Percentiles rank a stretch among this genome's conserved stretches.
These are phyloP conservation scores for Sabatieria punctata DNA, from an alignment of 2,888 invertebrate species.

Conservation along the genomic window DNA sequence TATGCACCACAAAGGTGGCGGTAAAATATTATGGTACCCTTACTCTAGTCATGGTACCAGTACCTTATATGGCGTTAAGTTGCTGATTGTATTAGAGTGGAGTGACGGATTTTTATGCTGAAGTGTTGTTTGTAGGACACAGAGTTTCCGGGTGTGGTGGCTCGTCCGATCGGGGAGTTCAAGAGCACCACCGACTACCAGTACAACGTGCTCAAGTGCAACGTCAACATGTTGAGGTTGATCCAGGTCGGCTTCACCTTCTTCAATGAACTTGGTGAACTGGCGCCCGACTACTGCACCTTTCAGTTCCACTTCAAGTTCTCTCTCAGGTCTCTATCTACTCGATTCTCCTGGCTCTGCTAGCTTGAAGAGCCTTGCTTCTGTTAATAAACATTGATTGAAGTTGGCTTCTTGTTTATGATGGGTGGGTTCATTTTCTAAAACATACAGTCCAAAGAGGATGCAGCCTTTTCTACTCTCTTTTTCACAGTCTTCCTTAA, in stretches of 20 bases:
- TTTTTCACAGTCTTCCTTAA: too few relatives aligned
- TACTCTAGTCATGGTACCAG: too few relatives aligned
- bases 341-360: background rate
- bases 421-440: too few relatives aligned
- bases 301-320: slow-evolving; percentile 99
- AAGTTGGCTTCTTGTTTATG: too few relatives aligned
- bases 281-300: slow-evolving; percentile 29
- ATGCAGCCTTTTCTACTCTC: too few relatives aligned
- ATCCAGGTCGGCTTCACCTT: slow-evolving; percentile 65
- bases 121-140: slow-evolving; percentile 57
- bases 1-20: too few relatives aligned
- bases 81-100: too few relatives aligned
- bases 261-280: slow-evolving; percentile 74
- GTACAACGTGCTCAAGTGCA: slow-evolving; percentile 63
- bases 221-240: slow-evolving; percentile 89
- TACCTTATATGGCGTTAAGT: too few relatives aligned
- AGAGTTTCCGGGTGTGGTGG: slow-evolving; percentile 95
- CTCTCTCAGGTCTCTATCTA: slow-evolving; percentile 45
- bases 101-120: too few relatives aligned
- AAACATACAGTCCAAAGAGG: too few relatives aligned
- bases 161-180: slow-evolving; percentile 71
- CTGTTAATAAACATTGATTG: too few relatives aligned
- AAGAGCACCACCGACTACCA: slow-evolving; percentile 40
- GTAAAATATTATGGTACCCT: too few relatives aligned
- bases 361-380: background rate